These are phyloP conservation scores for Epinotia nisella DNA, from an alignment of 2,888 invertebrate species.

Conservation along the genomic window DNA sequence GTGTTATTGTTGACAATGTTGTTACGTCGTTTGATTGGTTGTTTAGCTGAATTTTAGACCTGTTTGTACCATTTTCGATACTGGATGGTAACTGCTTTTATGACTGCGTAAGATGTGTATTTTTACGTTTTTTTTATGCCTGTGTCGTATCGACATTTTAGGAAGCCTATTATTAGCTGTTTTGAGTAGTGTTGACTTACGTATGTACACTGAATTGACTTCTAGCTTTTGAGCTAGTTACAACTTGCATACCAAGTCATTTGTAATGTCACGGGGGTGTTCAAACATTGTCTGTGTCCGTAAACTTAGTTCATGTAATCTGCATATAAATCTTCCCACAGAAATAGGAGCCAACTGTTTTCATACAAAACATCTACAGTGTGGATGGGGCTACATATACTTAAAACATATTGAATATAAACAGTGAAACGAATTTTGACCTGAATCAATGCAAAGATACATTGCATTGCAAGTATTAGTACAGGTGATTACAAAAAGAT, in stretches of 20 bases:
- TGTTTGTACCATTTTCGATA: slow-evolving; percentile 29
- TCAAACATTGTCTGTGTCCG: not conserved
- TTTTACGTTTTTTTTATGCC: slow-evolving; percentile 23
- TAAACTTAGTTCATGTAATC: not conserved
- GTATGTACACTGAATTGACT: not conserved
- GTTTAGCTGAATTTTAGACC: slow-evolving; percentile 26
- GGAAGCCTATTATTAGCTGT: slow-evolving; percentile 4
- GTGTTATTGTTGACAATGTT: slow-evolving; percentile 36
- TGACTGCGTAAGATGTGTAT: slow-evolving; percentile 30
- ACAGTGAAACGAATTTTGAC: not conserved
- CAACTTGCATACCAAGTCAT: not conserved
- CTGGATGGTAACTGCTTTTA: slow-evolving; percentile 34
- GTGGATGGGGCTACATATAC: too few species aligned
- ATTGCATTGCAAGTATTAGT: not conserved
- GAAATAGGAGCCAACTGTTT: too few species aligned
- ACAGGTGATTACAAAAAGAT: not conserved
- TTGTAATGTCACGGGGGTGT: not conserved
- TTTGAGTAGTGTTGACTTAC: not conserved
- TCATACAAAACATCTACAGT: too few species aligned
- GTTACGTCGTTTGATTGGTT: slow-evolving; percentile 34
- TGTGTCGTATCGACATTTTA: slow-evolving; percentile 42
- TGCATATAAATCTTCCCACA: too few species aligned
- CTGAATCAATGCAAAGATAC: not conserved
- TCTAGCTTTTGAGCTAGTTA: slow-evolving; percentile 13
- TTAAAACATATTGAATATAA: too few species aligned